Evolutionary conservation across 2,797 vertebrate species (phyloP).

Genomic region (Hypotaenidia philippensis): DNA sequence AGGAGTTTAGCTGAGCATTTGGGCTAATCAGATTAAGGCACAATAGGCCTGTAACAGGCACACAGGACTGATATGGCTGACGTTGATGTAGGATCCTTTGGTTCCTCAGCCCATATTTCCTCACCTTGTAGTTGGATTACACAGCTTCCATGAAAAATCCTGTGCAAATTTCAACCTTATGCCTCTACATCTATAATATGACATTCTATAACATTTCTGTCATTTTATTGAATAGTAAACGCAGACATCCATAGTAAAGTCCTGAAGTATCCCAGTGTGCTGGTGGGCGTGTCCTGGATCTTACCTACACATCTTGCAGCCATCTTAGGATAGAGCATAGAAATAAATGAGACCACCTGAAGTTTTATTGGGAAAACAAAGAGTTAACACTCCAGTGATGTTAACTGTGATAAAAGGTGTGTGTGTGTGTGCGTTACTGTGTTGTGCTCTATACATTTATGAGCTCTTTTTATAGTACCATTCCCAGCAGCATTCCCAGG

Average conservation of each 20-base stretch:
- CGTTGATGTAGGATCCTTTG: background rate
- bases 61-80: background rate
- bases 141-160: background rate
- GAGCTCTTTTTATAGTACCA: conserved; percentile 55
- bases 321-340: background rate
- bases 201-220: background rate
- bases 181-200: background rate
- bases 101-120: background rate
- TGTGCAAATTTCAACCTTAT: background rate
- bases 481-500: conserved; percentile 57
- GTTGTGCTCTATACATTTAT: conserved; percentile 32
- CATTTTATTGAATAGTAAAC: background rate
- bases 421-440: background rate
- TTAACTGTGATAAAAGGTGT: background rate
- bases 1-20: background rate
- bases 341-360: background rate
- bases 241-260: background rate
- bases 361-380: background rate
- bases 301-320: background rate
- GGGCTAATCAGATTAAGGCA: background rate
- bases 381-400: background rate
- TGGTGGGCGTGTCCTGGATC: background rate
- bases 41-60: background rate
- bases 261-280: background rate
- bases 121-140: background rate